These are phyloP conservation scores for Tetraneura akinire DNA, from an alignment of 1,140 invertebrate species.

Conservation along the genomic window DNA sequence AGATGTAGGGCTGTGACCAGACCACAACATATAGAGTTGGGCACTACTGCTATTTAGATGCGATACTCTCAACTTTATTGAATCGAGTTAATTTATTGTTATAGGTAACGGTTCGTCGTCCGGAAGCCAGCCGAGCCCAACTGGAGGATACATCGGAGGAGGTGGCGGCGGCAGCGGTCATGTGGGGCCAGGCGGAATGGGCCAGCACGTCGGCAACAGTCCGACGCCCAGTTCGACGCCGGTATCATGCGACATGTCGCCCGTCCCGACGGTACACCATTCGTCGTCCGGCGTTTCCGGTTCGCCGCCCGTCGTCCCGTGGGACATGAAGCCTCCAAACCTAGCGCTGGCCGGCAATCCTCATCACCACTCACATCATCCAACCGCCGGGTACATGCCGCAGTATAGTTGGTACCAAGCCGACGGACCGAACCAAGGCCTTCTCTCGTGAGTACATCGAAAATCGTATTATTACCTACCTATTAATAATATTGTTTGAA, in stretches of 20 bases:
- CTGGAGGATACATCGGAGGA: constrained; percentile 50
- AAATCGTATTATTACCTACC: too few species aligned
- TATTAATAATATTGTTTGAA: too few species aligned
- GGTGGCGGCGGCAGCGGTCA: constrained; percentile 46
- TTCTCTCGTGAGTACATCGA: constrained; percentile 70
- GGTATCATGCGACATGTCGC: constrained; percentile 64
- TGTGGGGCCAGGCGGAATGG: constrained; percentile 17
- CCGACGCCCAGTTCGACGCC: constrained; percentile 62
- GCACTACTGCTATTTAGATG: too few species aligned
- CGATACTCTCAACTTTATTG: too few species aligned
- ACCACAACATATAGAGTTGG: too few species aligned
- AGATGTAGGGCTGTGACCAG: too few species aligned
- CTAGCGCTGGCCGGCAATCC: constrained; percentile 56
- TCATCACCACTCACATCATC: constrained; percentile 64
- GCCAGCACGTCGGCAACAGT: constrained; percentile 44
- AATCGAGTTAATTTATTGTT: too few species aligned
- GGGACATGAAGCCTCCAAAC: constrained; percentile 69
- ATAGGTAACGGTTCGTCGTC: constrained; percentile 56
- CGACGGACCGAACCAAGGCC: constrained; percentile 68
- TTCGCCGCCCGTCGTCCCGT: constrained; percentile 64
- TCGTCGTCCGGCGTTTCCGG: constrained; percentile 64
- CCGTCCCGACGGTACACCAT: constrained; percentile 63
- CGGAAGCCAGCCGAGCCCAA: constrained; percentile 57
- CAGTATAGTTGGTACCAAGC: constrained; percentile 78
- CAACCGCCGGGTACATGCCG: constrained; percentile 64